These are phyloP conservation scores for Neoarius graeffei DNA, from an alignment of 2,113 vertebrate species.

Conservation along the genomic window DNA sequence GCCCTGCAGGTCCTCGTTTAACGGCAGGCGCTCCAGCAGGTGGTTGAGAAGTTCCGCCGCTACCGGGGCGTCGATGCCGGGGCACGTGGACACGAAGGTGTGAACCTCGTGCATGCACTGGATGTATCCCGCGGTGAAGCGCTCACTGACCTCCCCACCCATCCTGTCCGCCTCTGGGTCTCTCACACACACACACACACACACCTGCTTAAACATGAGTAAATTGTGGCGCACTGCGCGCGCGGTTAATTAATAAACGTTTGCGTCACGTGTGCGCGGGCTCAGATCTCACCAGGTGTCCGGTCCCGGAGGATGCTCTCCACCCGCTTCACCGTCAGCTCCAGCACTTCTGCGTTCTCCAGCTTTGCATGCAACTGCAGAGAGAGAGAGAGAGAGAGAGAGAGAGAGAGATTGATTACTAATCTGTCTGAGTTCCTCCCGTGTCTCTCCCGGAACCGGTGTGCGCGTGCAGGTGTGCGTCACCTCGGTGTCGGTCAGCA, in stretches of 20 bases:
- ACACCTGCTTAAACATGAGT: not conserved
- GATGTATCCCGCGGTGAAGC: conserved; percentile 94
- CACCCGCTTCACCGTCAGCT: conserved; percentile 88
- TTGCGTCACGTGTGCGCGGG: not conserved
- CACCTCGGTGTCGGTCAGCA: conserved; percentile 84
- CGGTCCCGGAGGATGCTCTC: conserved; percentile 81
- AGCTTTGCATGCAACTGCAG: conserved; percentile 84
- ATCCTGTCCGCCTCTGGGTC: conserved; percentile 77
- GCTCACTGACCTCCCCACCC: conserved; percentile 85
- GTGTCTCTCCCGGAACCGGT: too few relatives aligned
- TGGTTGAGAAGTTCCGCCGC: conserved; percentile 92
- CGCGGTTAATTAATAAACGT: not conserved
- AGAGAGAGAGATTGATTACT: too few relatives aligned
- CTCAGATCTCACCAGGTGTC: conserved; percentile 74
- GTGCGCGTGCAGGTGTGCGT: too few relatives aligned
- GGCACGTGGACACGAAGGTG: conserved; percentile 91
- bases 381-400: not conserved
- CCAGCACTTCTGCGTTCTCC: conserved; percentile 93
- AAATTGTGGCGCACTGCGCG: not conserved
- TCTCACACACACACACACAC: too few relatives aligned
- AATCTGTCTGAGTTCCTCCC: too few relatives aligned
- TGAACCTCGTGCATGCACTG: conserved; percentile 99
- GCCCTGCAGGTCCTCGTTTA: conserved; percentile 84
- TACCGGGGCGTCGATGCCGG: conserved; percentile 84
- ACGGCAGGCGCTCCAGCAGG: conserved; percentile 92